Evolutionary conservation across 64 coral and sea anemone genomes (phyloP), one percentile per base, ranked within the genome.

Genomic region (Porites australiensis): DNA sequence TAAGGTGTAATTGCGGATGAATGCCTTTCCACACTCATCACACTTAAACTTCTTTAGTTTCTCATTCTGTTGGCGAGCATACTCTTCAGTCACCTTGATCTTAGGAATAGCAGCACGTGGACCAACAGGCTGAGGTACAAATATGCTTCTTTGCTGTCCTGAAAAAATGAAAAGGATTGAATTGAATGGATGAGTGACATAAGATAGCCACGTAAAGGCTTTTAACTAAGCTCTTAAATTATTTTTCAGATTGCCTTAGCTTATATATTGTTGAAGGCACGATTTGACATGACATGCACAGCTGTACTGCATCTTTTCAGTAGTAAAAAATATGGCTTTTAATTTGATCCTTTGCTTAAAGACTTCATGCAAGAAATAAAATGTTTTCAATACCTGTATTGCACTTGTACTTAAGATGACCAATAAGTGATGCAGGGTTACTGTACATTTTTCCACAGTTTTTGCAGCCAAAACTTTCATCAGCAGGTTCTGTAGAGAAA

Each of bases 31-130:
- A 53, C 98, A 99, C 58, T 86, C 88, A n/a, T 92, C 62, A 79
- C 96, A 98, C 75, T 93, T 92, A n/a, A 98, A 98, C 70, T 98
- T 98, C 91, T 98, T 98, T 70, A 96, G 72, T 74, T 98, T 98
- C 72, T 98, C 96, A 73, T 98, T 98, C 72, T 98, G 89, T 70
- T 95, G 94, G 37, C 87, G 83, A 9, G 94, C 94, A 62, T 95
- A 95, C 22, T 98, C 96, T 8, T 98, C 96, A 43, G 96, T 90
- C 15, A 98, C 88, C n/a, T 98, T 93, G 67, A 98, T 93, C 62
- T 98, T 98, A 19, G 94, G 90, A 77, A 98, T 92, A 20, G 87
- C 48, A 11, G 77, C 86, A 22, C 90, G 70, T 13, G 87, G 82
- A 6, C 87, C 88, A 16, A 70, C 88, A 3, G 90, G 89, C 58